Evolutionary conservation across 2,797 vertebrate species (phyloP), one percentile per base, ranked within the genome.

Genomic region (Sternotherus odoratus): DNA sequence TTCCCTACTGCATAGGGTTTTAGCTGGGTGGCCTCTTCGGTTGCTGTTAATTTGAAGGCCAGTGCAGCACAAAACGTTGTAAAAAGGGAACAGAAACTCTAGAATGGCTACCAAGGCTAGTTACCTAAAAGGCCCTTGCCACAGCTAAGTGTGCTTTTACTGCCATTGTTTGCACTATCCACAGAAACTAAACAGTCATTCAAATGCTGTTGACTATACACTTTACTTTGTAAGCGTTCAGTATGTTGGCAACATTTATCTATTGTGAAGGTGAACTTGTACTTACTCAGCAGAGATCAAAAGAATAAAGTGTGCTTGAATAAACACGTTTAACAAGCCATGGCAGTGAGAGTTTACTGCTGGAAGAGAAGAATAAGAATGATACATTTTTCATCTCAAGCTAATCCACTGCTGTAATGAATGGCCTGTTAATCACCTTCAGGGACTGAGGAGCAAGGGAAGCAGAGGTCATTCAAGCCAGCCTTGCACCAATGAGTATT

Each of bases 241-340:
- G 17, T 9, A 26, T 19, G 53, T 17, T 78, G 83, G 85, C 57
- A 94, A 82, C 88, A 72, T 85, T 84, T 69, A 15, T 51, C 3
- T 19, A 54, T 36, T 39, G 11, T 1, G 0, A 86, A 88, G 53
- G 33, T 77, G 86, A 95, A 86, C 56, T 80, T 89, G 75, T 54
- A 85, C 87, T 88, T 92, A 92, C 36, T 91, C 86, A 92, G 90
- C 88, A 94, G 79, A 93, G 87, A 80, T 54, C 80, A 91, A 91
- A 85, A n/a, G 56, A 95, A 60, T 39, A 50, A 51, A 82, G 21
- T 86, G 93, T 93, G 81, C 95, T 96, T 96, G 95, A 97, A 97
- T 92, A 96, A 97, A 97, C 91, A 94, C 63, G 86, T 94, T 94
- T 96, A 96, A 96, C 95, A 92, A 94, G 92, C 90, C 88, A 72